A percentile compares a stretch with the other conserved stretches of the same genome.
Evolutionary conservation across 2,888 invertebrate genomes (phyloP).

Genomic region (Cabera pusaria): DNA sequence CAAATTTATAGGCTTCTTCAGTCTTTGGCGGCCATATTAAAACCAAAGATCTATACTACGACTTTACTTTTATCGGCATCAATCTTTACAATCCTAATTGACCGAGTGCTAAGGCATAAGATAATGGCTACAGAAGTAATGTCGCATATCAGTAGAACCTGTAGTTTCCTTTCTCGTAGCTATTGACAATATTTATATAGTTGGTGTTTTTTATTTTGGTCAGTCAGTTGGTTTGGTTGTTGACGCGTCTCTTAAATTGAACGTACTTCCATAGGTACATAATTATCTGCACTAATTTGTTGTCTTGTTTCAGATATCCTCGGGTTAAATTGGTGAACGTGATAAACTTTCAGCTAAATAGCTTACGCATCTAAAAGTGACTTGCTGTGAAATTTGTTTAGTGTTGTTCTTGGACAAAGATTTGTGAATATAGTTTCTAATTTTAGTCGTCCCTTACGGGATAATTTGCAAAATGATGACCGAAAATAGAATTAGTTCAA

Average conservation of each 20-base stretch:
- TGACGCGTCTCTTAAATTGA: conserved; percentile 67
- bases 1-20: conserved; percentile 20
- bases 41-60: conserved; percentile 52
- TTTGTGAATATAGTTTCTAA: conserved; percentile 79
- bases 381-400: conserved; percentile 77
- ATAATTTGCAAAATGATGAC: conserved; percentile 87
- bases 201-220: conserved; percentile 41
- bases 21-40: conserved; percentile 73
- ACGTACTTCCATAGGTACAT: conserved; percentile 31
- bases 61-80: conserved; percentile 53
- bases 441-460: conserved; percentile 76
- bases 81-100: conserved; percentile 54
- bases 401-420: conserved; percentile 75
- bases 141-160: background rate
- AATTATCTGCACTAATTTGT: conserved; percentile 16
- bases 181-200: conserved; percentile 9
- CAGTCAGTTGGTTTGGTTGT: conserved; percentile 60
- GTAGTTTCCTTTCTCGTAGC: conserved; percentile 3
- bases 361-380: conserved; percentile 76
- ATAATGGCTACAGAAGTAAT: background rate
- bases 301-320: conserved; percentile 73
- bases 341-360: conserved; percentile 71
- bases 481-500: conserved; percentile 88
- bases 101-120: background rate
- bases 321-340: conserved; percentile 77